Evolutionary conservation across 2,797 vertebrate species (phyloP).

Genomic region (Austrolebias charrua): DNA sequence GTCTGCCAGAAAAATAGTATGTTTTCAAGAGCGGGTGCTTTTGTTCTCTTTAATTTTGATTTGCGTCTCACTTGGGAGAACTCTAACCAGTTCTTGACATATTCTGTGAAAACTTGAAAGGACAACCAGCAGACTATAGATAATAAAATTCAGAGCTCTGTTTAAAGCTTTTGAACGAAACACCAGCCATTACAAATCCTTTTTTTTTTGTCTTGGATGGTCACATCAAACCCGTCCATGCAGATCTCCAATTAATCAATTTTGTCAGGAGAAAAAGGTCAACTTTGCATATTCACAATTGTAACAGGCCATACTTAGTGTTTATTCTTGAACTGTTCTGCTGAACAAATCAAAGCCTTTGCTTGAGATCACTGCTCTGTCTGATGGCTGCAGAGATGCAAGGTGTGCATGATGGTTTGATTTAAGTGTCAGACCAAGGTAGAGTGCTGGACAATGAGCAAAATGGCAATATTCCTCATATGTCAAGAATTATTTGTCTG

Average conservation of each 20-base stretch:
- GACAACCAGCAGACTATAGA: neutral
- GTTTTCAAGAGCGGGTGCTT: neutral
- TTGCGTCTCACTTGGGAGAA: slow-evolving; percentile 1
- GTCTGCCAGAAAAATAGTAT: neutral
- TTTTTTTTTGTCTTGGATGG: slow-evolving; percentile 31
- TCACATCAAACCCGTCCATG: slow-evolving; percentile 46
- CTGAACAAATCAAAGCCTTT: slow-evolving; percentile 52
- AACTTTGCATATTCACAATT: slow-evolving; percentile 61
- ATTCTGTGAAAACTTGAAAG: neutral
- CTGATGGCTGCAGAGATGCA: slow-evolving; percentile 19
- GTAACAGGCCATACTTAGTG: slow-evolving; percentile 15
- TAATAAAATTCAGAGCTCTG: slow-evolving; percentile 9
- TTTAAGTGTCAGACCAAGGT: slow-evolving; percentile 21
- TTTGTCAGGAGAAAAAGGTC: slow-evolving; percentile 68
- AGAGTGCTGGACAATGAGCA: slow-evolving; percentile 1
- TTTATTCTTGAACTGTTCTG: slow-evolving; percentile 26
- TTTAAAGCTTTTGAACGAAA: slow-evolving; percentile 24
- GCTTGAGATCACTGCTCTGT: slow-evolving; percentile 19
- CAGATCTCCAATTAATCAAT: slow-evolving; percentile 57
- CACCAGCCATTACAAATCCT: slow-evolving; percentile 33
- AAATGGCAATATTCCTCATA: neutral
- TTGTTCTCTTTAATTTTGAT: neutral
- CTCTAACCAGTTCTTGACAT: neutral
- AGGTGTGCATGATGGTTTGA: slow-evolving; percentile 32
- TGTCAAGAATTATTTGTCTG: neutral